Percentiles rank a stretch among this genome's conserved stretches.
These are phyloP conservation scores for Parnassius orleans DNA, from an alignment of 2,888 invertebrate species.

Conservation along the genomic window DNA sequence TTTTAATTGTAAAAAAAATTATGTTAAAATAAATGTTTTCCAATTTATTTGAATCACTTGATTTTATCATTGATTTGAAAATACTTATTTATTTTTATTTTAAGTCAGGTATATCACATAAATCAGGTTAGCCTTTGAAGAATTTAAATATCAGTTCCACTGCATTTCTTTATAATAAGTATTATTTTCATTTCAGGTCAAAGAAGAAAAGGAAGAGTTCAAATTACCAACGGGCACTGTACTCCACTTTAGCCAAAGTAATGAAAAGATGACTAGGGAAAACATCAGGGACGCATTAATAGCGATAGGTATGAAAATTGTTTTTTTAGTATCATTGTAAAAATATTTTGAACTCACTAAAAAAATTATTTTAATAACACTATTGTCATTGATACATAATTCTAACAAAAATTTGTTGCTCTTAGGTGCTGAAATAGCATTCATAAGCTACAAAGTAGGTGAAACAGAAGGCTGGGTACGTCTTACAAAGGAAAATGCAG, in stretches of 20 bases:
- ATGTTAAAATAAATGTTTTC: too few species aligned
- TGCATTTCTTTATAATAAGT: too few species aligned
- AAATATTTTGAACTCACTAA: neutral
- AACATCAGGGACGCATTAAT: slow-evolving; percentile 86
- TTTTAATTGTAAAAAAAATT: neutral
- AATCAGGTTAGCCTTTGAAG: too few species aligned
- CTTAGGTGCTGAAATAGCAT: slow-evolving; percentile 82
- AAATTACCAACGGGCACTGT: slow-evolving; percentile 87
- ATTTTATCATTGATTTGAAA: too few species aligned
- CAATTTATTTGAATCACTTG: too few species aligned
- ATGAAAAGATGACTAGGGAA: slow-evolving; percentile 84
- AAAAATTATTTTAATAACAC: too few species aligned
- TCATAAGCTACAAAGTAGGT: slow-evolving; percentile 88
- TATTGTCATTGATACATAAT: neutral
- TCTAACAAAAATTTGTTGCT: neutral
- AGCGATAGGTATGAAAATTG: slow-evolving; percentile 60
- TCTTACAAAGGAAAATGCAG: slow-evolving; percentile 85
- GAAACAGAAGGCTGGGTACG: slow-evolving; percentile 87
- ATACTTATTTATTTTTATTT: too few species aligned
- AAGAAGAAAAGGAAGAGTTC: slow-evolving; percentile 54
- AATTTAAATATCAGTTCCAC: too few species aligned
- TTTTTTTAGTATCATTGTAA: slow-evolving; percentile 2
- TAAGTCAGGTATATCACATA: too few species aligned
- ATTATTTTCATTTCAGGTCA: slow-evolving; percentile 22
- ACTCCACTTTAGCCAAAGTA: slow-evolving; percentile 84